phyloP scores from a whole-genome alignment of 2,113 vertebrate genomes.

The Hemiscyllium ocellatum region DNA sequence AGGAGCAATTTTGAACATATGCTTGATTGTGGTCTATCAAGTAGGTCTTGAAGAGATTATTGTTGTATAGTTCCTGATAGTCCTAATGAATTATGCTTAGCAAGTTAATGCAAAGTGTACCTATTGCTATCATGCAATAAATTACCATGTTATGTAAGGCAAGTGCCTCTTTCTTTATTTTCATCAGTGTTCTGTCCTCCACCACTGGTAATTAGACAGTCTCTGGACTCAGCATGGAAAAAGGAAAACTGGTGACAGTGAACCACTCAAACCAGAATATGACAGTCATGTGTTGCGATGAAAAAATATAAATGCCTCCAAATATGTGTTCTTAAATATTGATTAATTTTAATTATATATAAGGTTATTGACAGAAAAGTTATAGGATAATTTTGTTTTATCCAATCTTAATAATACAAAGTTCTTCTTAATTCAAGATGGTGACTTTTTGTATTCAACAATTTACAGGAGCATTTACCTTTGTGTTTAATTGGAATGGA shows the following conservation, averaged over 20 bases:
- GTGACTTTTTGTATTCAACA: not conserved
- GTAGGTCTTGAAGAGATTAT: not conserved
- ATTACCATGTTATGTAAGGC: no score
- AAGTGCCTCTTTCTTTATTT: no score
- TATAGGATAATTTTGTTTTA: not conserved
- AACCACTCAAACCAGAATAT: no score
- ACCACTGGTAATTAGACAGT: no score
- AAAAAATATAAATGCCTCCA: not conserved
- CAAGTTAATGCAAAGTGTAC: not conserved
- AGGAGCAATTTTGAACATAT: not conserved
- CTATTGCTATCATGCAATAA: not conserved
- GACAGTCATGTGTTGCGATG: no score
- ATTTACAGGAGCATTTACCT: slow-evolving; percentile 61
- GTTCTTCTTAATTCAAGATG: not conserved
- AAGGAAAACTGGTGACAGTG: no score
- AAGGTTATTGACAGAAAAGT: not conserved
- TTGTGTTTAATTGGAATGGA: slow-evolving; percentile 54
- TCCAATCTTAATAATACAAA: not conserved
- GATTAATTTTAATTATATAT: not conserved
- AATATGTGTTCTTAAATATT: not conserved
- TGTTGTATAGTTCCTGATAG: no score
- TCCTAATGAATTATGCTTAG: no score
- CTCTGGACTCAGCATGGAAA: no score
- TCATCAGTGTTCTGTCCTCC: no score
- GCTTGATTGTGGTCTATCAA: not conserved